Percentiles rank a stretch among this genome's conserved stretches.
These are phyloP conservation scores for Sialia sialis DNA, from an alignment of 2,113 vertebrate species.

Conservation along the genomic window DNA sequence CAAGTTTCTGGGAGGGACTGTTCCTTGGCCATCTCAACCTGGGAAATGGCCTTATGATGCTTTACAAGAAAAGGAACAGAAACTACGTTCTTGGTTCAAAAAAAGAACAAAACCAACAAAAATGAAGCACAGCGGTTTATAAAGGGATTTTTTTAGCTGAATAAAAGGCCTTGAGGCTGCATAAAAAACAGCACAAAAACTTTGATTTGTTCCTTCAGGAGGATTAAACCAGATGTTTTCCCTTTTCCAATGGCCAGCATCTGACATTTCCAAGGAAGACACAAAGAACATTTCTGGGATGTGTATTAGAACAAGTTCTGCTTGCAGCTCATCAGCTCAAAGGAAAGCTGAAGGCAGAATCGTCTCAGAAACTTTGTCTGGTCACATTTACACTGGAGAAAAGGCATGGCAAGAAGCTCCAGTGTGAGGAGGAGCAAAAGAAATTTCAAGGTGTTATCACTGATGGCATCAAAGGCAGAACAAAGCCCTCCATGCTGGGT, in stretches of 20 bases:
- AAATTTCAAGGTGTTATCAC: background rate
- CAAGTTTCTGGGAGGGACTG: background rate
- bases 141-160: background rate
- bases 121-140: background rate
- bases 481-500: background rate
- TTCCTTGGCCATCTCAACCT: background rate
- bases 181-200: background rate
- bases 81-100: background rate
- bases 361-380: background rate
- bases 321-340: background rate
- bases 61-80: background rate
- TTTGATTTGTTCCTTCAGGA: background rate
- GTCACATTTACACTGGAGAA: background rate
- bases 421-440: background rate
- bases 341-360: background rate
- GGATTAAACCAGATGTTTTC: slow-evolving; percentile 34
- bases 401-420: background rate
- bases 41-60: background rate
- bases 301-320: background rate
- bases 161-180: background rate
- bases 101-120: background rate
- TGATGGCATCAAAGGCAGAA: background rate
- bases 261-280: background rate
- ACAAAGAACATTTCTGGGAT: background rate
- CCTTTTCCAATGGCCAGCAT: background rate